Evolutionary conservation across 2,797 vertebrate genomes (phyloP).

Genomic region (Luscinia luscinia): DNA sequence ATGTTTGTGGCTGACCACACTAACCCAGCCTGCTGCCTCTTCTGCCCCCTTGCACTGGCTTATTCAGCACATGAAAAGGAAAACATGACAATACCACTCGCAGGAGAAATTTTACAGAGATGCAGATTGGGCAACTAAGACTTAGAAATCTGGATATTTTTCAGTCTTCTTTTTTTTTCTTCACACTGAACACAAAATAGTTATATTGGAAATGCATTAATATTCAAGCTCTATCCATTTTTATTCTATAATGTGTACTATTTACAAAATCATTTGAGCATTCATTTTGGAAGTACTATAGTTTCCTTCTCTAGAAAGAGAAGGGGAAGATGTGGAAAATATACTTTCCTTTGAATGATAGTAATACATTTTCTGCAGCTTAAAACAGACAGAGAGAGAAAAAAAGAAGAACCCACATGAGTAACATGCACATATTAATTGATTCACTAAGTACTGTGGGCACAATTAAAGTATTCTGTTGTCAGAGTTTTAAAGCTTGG

Average conservation of each 20-base stretch:
- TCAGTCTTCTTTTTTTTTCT: neutral
- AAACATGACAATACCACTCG: constrained; percentile 41
- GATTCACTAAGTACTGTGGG: constrained; percentile 23
- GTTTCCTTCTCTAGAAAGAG: neutral
- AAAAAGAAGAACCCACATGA: constrained; percentile 49
- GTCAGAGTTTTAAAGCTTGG: constrained; percentile 47
- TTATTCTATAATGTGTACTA: fast-evolving
- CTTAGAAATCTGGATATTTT: neutral
- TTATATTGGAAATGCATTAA: neutral
- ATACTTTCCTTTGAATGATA: neutral
- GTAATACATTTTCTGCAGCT: constrained; percentile 27
- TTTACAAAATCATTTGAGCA: constrained; percentile 38
- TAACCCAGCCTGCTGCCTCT: constrained; percentile 71
- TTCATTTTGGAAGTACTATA: constrained; percentile 15
- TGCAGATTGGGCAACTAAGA: neutral
- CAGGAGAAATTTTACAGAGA: constrained; percentile 46
- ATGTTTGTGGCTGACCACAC: constrained; percentile 70
- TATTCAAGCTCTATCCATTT: neutral
- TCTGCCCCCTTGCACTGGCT: constrained; percentile 38
- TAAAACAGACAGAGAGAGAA: constrained; percentile 44
- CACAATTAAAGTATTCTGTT: constrained; percentile 55
- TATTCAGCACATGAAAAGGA: constrained; percentile 67
- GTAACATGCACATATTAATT: neutral
- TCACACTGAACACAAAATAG: neutral
- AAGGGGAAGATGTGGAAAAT: constrained; percentile 41